Evolutionary conservation across 2,797 vertebrate species (phyloP), one percentile per base, ranked within the genome.

Genomic region (Anniella stebbinsi): DNA sequence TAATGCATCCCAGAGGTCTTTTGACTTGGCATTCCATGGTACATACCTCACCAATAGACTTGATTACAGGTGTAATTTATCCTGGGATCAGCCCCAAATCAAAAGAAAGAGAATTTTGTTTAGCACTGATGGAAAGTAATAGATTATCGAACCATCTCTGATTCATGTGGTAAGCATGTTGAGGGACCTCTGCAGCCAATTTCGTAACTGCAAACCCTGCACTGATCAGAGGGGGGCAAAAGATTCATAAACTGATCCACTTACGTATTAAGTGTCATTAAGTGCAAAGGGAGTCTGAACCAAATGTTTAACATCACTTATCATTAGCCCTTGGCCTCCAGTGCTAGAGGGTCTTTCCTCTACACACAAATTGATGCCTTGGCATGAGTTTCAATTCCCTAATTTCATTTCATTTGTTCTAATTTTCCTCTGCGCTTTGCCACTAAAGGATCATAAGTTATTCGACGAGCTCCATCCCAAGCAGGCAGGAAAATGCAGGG

Each of bases 361-460:
- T 30, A 48, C 63, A 23, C 21, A 38, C n/a, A 30, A 63, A 73
- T n/a, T 63, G 21, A 73, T 85, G n/a, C 7, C 21, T 17, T 70
- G 57, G 36, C 48, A 36, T 13, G 54, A 60, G 30, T 60, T 38
- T 48, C 81, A 90, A 80, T 66, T 76, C 84, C 70, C 69, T 87
- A 23, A 85, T 88, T 80, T 51, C 57, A 84, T 77, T 90, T 85
- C n/a, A 54, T 84, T 88, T 81, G 48, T 54, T 91, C 88, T 75
- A 85, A 78, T 90, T 87, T 57, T 25, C 80, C 33, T 51, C 30
- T 88, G 89, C 82, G 82, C 83, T 51, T 69, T 21, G 45, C 4
- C 77, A 67, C 28, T n/a, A 86, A 69, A 18, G 51, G 87, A 81
- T 67, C 84, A 6, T n/a, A 73, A 36, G 36, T 51, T 38, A 66